Conservation (phyloP, 53 echinoderm and acorn worm species). For the Henricia sp. region DNA sequence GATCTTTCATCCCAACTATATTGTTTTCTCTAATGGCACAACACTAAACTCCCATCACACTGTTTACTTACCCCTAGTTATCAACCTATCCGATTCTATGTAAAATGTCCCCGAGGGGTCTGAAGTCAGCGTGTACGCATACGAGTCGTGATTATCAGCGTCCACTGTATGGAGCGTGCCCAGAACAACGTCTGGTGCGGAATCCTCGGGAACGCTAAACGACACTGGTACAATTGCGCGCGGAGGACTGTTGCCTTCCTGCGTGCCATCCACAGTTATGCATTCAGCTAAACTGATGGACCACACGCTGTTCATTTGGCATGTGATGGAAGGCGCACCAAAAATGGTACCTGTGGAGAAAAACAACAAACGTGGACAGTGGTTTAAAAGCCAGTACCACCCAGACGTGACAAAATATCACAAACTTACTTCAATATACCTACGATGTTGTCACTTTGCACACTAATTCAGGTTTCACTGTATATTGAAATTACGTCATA, state of each 20-base stretch:
- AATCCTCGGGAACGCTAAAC: conserved; percentile 60
- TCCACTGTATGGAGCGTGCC: conserved; percentile 58
- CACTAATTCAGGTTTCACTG: not conserved
- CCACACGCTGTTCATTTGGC: conserved; percentile 57
- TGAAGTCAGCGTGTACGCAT: conserved; percentile 37
- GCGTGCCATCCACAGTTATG: conserved; percentile 1
- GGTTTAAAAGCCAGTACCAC: no score
- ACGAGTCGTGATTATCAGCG: conserved; percentile 22
- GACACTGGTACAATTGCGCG: conserved; percentile 34
- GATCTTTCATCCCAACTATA: no score
- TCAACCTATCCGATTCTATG: conserved; percentile 39
- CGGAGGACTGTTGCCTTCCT: conserved; percentile 48
- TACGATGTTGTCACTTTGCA: no score
- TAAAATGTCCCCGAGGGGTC: conserved; percentile 57
- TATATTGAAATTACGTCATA: not conserved
- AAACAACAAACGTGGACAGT: no score
- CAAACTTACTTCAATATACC: no score
- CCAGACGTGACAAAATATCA: no score
- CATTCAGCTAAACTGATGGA: conserved; percentile 60
- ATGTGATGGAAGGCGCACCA: conserved; percentile 43
- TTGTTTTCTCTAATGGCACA: no score
- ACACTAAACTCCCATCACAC: not conserved
- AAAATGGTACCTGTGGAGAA: conserved; percentile 38
- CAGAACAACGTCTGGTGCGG: conserved; percentile 10
- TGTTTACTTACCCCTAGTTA: conserved; percentile 55